Evolutionary conservation across 2,888 invertebrate species (phyloP).

Genomic region (Chymomyza procnemis): DNA sequence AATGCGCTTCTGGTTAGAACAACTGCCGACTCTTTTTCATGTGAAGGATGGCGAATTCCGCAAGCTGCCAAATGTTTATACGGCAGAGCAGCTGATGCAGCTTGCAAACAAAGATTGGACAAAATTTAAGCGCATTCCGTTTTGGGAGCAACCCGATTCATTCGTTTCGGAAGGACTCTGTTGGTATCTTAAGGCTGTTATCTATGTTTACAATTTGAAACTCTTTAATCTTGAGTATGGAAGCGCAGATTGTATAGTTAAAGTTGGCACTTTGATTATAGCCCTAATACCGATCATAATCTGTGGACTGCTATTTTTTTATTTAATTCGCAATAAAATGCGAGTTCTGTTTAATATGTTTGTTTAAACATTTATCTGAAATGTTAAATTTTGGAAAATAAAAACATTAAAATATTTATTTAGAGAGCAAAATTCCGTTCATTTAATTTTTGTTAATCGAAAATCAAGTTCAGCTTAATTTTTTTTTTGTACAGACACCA

Average conservation of each 20-base stretch:
- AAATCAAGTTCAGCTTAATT: no score
- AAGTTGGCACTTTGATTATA: background rate
- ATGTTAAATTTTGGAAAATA: no score
- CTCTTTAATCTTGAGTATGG: constrained; percentile 9
- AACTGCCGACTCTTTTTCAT: constrained; percentile 27
- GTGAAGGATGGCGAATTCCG: constrained; percentile 33
- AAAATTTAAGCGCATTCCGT: constrained; percentile 14
- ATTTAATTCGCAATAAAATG: no score
- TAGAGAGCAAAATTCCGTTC: no score
- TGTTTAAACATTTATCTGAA: no score
- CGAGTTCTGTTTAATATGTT: no score
- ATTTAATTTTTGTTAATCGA: no score
- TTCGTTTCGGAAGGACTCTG: background rate
- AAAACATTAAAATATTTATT: no score
- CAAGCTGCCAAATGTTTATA: constrained; percentile 11
- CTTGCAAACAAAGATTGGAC: constrained; percentile 8
- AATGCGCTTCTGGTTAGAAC: constrained; percentile 18
- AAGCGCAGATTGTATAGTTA: constrained; percentile 19
- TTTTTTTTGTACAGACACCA: no score
- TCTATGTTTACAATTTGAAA: background rate
- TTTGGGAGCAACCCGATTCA: constrained; percentile 33
- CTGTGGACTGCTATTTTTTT: no score
- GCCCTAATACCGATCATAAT: no score
- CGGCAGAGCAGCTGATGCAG: background rate
- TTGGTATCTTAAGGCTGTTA: constrained; percentile 14